Conservation (phyloP, 2,888 invertebrate species). For the Melolontha melolontha region DNA sequence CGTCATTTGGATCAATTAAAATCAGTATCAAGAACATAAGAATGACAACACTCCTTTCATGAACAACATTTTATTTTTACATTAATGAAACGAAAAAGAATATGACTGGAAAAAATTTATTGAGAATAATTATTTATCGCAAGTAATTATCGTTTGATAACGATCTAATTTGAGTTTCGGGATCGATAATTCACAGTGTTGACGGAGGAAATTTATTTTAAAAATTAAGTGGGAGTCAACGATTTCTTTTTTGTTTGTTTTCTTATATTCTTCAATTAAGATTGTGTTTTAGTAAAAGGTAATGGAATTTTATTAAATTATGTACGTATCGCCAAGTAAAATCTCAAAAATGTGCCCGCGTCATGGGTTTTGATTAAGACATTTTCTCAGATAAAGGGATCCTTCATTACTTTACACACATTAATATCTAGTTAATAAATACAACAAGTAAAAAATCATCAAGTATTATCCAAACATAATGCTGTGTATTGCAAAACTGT, state of each 20-base stretch:
- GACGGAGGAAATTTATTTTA: conserved; percentile 7
- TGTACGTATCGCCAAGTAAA: background rate
- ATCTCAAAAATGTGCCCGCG: conserved; percentile 17
- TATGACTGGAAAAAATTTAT: background rate
- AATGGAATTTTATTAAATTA: conserved; percentile 3
- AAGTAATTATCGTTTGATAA: background rate
- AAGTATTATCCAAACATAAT: too few species aligned
- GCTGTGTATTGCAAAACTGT: too few species aligned
- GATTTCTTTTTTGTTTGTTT: background rate
- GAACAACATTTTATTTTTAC: conserved; percentile 1
- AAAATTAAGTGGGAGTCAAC: conserved; percentile 2
- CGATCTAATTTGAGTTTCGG: background rate
- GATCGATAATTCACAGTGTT: background rate
- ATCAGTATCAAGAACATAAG: conserved; percentile 2
- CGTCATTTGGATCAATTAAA: conserved; percentile 20
- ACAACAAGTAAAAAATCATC: background rate
- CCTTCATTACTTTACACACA: background rate
- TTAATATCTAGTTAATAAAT: conserved; percentile 6
- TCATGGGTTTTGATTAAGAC: conserved; percentile 22
- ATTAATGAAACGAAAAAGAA: background rate
- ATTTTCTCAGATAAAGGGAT: conserved; percentile 2
- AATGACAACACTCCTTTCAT: conserved; percentile 12
- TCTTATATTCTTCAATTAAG: background rate
- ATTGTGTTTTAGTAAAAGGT: conserved; percentile 1
- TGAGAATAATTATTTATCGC: background rate